These are phyloP conservation scores for Spodoptera picta DNA, from an alignment of 2,888 invertebrate genomes.

Conservation along the genomic window DNA sequence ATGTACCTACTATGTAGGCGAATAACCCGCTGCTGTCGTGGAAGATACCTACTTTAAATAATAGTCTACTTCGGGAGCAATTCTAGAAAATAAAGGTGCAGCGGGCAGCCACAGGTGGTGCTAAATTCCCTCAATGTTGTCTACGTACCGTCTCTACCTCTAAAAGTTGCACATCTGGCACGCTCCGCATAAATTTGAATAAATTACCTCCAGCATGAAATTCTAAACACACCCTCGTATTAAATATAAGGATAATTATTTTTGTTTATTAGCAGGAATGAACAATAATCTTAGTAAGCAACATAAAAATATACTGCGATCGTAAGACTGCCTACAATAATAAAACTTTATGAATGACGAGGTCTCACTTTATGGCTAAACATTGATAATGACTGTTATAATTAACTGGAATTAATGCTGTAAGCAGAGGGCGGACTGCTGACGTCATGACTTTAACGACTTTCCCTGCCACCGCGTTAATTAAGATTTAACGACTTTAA, in stretches of 20 bases:
- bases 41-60: conserved; percentile 8
- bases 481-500: conserved; percentile 77
- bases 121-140: conserved; percentile 32
- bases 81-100: conserved; percentile 30
- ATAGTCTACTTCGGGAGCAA: conserved; percentile 10
- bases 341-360: conserved; percentile 54
- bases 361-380: conserved; percentile 46
- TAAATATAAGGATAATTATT: conserved; percentile 38
- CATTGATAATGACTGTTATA: conserved; percentile 64
- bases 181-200: conserved; percentile 46
- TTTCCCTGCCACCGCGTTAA: conserved; percentile 68
- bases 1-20: too few relatives aligned
- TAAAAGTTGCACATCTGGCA: conserved; percentile 48
- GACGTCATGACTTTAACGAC: conserved; percentile 72
- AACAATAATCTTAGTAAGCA: conserved; percentile 41
- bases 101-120: conserved; percentile 42
- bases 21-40: too few relatives aligned
- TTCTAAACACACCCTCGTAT: conserved; percentile 26
- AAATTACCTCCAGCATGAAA: conserved; percentile 35
- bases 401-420: conserved; percentile 60
- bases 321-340: conserved; percentile 32
- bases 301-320: conserved; percentile 47
- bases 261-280: conserved; percentile 24
- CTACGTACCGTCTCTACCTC: conserved; percentile 26
- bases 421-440: conserved; percentile 55